Base-by-base conservation (phyloP, 2,888 invertebrate species). In the Erannis defoliaria region DNA sequence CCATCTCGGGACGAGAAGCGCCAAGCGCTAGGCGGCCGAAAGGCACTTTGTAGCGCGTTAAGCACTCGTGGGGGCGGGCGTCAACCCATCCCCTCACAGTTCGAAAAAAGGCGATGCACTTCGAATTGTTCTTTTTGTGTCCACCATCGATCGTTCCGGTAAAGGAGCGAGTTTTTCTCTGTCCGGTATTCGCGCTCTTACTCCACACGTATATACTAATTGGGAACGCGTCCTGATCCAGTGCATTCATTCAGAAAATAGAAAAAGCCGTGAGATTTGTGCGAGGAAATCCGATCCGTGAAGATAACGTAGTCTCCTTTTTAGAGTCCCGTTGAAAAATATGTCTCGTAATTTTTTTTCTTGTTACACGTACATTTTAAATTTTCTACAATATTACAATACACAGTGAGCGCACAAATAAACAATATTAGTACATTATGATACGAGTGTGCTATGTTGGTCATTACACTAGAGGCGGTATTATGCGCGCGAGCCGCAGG, bases 81-180 rank as follows among this genome's bases (percentile, higher is more conserved):
- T 85, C 87, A 82, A 81, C 86, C 80, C 77, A 76, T 84, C 71
- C 77, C 75, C 77, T 77, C 78, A 77, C 80, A 81, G 42, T 88
- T 91, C 86, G 88, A 90, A 92, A 92, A 93, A 92, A 90, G 90
- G 91, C 92, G 89, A 90, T 91, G 89, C 89, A 90, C 88, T 89
- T 89, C 81, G 82, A 84, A 90, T 90, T 91, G 92, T 91, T 90
- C 92, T 86, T 93, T 93, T 93, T 93, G 81, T 90, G 92, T 89
- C 89, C 85, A 84, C 86, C 80, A 93, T 93, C 92, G 93, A 93
- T 92, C 92, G 91, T 85, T 88, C 85, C 88, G 82, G 86, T 83
- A 86, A 90, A 90, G 89, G 89, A 89, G 86, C 83, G 89, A 86
- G 85, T 89, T 90, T 86, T 87, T 89, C 89, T 89, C 88, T 85